These are phyloP conservation scores for Ictalurus punctatus DNA, from an alignment of 2,113 vertebrate genomes.

Conservation along the genomic window DNA sequence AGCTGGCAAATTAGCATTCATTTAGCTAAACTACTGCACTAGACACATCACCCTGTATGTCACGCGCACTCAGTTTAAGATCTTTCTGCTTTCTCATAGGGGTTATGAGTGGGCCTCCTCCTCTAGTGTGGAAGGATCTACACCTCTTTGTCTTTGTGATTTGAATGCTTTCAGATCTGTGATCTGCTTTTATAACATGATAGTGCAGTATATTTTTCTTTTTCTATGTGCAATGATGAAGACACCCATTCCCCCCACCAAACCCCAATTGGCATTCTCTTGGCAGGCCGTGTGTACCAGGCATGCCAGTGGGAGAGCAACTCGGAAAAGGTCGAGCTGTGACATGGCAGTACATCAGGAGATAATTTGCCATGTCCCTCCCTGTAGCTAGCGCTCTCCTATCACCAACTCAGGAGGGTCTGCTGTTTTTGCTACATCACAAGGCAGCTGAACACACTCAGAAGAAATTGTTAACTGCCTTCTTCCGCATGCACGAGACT, in stretches of 20 bases:
- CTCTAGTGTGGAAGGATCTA: background rate
- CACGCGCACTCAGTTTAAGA: background rate
- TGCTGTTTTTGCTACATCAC: background rate
- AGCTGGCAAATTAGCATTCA: background rate
- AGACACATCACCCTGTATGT: background rate
- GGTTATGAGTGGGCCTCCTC: background rate
- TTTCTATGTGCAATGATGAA: background rate
- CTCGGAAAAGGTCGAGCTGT: background rate
- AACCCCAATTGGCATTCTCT: slow-evolving; percentile 5
- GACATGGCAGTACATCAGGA: background rate
- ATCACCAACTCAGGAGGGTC: background rate
- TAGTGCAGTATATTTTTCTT: background rate
- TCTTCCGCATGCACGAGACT: background rate
- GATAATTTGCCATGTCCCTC: background rate
- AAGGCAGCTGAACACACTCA: background rate
- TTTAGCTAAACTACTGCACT: background rate
- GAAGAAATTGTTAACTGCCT: background rate
- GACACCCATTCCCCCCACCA: background rate
- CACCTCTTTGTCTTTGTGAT: background rate
- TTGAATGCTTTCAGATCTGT: background rate
- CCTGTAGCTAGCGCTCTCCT: background rate
- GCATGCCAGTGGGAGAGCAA: slow-evolving; percentile 43
- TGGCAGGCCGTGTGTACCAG: slow-evolving; percentile 26
- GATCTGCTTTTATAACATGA: background rate
- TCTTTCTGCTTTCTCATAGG: background rate